Conservation (phyloP, 2,113 vertebrate genomes). For the Phoxinus phoxinus region DNA sequence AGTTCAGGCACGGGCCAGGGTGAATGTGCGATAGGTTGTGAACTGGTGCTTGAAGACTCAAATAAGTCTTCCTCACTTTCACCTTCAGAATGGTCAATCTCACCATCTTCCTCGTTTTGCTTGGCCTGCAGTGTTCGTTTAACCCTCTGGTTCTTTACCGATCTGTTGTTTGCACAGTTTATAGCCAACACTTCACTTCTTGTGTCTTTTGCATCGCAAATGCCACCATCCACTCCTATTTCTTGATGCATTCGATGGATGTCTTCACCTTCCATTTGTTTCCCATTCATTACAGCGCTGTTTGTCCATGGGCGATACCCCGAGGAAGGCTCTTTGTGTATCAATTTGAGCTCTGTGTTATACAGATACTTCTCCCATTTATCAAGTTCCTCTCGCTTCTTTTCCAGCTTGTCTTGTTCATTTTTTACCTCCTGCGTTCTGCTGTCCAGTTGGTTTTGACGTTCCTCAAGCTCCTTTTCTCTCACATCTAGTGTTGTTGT, state of each 20-base stretch:
- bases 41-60: slow-evolving; percentile 8
- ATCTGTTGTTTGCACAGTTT: slow-evolving; percentile 16
- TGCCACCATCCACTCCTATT: neutral
- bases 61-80: slow-evolving; percentile 44
- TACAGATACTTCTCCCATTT: slow-evolving; percentile 68
- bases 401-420: slow-evolving; percentile 64
- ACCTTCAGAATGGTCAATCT: neutral
- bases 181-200: neutral
- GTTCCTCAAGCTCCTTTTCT: slow-evolving; percentile 58
- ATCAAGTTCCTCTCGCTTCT: slow-evolving; percentile 66
- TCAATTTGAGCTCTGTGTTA: slow-evolving; percentile 61
- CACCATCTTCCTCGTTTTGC: neutral
- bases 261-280: neutral
- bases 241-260: slow-evolving; percentile 16
- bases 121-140: slow-evolving; percentile 15
- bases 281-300: slow-evolving; percentile 49
- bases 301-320: slow-evolving; percentile 35
- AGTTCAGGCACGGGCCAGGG: slow-evolving; percentile 35
- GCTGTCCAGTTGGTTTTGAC: slow-evolving; percentile 60
- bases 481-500: slow-evolving; percentile 41
- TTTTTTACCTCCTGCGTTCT: slow-evolving; percentile 62
- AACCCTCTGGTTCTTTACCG: neutral
- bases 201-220: neutral
- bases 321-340: slow-evolving; percentile 50
- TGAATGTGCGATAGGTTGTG: neutral